A percentile compares a stretch with the other conserved stretches of the same genome.
Conservation (phyloP, 2,888 invertebrate genomes). For the Lingula anatina region DNA sequence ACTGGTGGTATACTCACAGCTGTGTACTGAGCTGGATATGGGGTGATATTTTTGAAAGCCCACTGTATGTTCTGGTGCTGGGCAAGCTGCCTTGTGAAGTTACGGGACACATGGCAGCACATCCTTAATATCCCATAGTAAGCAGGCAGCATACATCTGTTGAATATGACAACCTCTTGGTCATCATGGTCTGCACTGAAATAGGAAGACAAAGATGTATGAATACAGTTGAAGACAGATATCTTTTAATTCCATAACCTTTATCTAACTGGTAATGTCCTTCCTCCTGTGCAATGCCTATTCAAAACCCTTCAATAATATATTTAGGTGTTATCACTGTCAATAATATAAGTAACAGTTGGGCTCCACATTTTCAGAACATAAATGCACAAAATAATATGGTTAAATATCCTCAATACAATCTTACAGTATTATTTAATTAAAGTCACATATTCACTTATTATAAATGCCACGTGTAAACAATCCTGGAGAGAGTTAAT, state of each 20-base stretch:
- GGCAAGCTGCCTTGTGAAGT: constrained; percentile 80
- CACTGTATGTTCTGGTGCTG: constrained; percentile 93
- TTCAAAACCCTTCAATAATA: background rate
- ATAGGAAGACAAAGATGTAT: constrained; percentile 7
- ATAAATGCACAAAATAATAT: too few relatives aligned
- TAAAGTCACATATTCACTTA: too few relatives aligned
- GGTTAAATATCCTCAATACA: too few relatives aligned
- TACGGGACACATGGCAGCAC: constrained; percentile 82
- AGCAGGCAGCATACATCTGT: constrained; percentile 88
- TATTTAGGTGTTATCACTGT: too few relatives aligned
- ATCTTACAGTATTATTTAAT: too few relatives aligned
- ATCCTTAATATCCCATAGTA: constrained; percentile 72
- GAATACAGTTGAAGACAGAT: too few relatives aligned
- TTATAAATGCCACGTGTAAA: too few relatives aligned
- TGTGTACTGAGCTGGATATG: constrained; percentile 90
- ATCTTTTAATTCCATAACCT: too few relatives aligned
- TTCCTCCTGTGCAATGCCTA: background rate
- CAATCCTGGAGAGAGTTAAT: too few relatives aligned
- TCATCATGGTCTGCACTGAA: constrained; percentile 91
- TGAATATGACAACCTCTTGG: constrained; percentile 89
- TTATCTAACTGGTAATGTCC: too few relatives aligned
- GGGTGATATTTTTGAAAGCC: constrained; percentile 94
- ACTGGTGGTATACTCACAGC: constrained; percentile 53
- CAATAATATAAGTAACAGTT: too few relatives aligned
- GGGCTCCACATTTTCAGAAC: too few relatives aligned